These are phyloP conservation scores for Dilophus febrilis DNA, from an alignment of 2,888 invertebrate species.

Conservation along the genomic window DNA sequence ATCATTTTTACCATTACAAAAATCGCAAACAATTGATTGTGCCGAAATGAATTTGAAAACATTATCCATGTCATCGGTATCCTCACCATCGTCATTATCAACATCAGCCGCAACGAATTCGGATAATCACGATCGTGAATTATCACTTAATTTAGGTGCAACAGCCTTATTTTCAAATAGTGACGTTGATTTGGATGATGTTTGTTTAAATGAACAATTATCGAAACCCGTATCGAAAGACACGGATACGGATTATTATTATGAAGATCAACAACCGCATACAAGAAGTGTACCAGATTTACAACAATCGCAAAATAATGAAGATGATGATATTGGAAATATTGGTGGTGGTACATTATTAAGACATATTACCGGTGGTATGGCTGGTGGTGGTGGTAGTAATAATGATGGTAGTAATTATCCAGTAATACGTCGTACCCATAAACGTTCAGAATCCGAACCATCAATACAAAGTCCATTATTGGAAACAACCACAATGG, in stretches of 20 bases:
- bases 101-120: slow-evolving; percentile 10
- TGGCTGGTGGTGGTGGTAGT: slow-evolving; percentile 12
- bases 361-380: no score
- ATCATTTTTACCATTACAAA: slow-evolving; percentile 10
- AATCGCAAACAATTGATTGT: slow-evolving; percentile 17
- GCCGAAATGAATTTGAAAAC: slow-evolving; percentile 4
- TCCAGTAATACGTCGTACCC: slow-evolving; percentile 16
- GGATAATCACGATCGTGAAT: no score
- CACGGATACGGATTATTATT: slow-evolving; percentile 15
- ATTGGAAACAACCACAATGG: not conserved
- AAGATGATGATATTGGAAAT: no score
- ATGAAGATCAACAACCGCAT: slow-evolving; percentile 23
- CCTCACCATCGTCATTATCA: not conserved
- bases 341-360: not conserved
- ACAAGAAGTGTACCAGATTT: slow-evolving; percentile 29
- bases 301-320: slow-evolving; percentile 10
- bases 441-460: slow-evolving; percentile 29
- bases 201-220: slow-evolving; percentile 62
- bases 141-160: slow-evolving; percentile 44
- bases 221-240: slow-evolving; percentile 19
- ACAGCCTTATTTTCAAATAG: slow-evolving; percentile 75
- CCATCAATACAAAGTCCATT: slow-evolving; percentile 22
- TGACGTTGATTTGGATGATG: slow-evolving; percentile 65
- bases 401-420: slow-evolving; percentile 11
- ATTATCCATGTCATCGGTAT: not conserved